Evolutionary conservation across 2,797 vertebrate genomes (phyloP), one percentile per base, ranked within the genome.

Genomic region (Syndactyla subalaris): DNA sequence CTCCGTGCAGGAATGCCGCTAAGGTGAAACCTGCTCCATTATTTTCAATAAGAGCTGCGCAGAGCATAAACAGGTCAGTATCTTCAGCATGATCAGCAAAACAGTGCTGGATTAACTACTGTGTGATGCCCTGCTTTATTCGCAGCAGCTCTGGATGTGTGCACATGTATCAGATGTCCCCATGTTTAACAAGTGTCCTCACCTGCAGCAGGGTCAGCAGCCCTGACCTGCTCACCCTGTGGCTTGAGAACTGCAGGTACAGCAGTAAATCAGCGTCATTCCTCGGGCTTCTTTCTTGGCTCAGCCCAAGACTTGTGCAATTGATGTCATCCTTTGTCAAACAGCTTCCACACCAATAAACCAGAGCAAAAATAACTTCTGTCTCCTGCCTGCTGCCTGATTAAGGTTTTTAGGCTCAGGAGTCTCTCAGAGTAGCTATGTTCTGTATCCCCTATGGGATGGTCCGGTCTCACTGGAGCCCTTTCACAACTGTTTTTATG

Each of bases 321-420:
- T 78, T 93, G 55, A 52, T 93, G 66, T 88, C 62, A 62, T 83
- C 73, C 88, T 81, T 80, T 84, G 89, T 79, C 85, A 94, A 88
- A 67, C 76, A 79, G 70, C 55, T 93, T 92, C 74, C 74, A 52
- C 34, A 16, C 15, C 19, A 1, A 85, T 66, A 85, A 92, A 88
- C 34, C 26, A 36, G 57, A 22, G 67, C 29, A 55, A 75, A 92
- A 88, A 59, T 84, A 63, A 61, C 36, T 70, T 45, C 65, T 41
- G 13, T 54, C 58, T 95, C 65, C 67, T 87, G 70, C 80, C 67
- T 82, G 52, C 73, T 90, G 43, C 48, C 83, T 49, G 90, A 65
- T 92, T 48, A 84, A 81, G 29, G 72, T 18, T 76, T 90, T 76
- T 43, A 65, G 74, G 57, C 46, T 78, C 76, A 45, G 55, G 63